phyloP scores from a whole-genome alignment of 2,113 vertebrate species.

The Bubo bubo region DNA sequence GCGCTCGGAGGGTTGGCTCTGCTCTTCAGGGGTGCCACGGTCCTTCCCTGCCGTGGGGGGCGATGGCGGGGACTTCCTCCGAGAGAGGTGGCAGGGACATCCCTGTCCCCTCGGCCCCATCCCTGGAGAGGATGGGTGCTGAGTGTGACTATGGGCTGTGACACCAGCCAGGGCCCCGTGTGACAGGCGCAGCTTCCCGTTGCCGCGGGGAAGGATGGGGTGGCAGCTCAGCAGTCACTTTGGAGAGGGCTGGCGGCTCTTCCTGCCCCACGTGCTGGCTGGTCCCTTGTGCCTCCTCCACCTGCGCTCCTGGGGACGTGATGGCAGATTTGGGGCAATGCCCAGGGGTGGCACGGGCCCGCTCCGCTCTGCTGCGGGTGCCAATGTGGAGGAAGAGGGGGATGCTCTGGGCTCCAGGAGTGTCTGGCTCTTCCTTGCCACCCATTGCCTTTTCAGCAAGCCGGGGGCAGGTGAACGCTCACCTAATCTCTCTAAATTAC shows the following conservation, averaged over 20 bases:
- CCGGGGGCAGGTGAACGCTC: not conserved
- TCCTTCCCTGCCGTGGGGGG: not conserved
- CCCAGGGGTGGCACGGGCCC: not conserved
- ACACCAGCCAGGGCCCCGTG: accelerated
- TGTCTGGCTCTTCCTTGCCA: not conserved
- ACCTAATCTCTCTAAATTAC: not conserved
- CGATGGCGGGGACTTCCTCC: not conserved
- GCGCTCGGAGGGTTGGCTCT: accelerated
- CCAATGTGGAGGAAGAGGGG: not conserved
- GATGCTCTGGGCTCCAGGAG: not conserved
- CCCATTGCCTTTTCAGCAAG: not conserved
- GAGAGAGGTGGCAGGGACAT: not conserved
- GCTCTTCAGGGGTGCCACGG: accelerated
- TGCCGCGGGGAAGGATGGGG: no score
- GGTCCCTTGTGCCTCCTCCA: not conserved
- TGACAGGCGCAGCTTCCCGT: not conserved
- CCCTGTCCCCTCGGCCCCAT: accelerated
- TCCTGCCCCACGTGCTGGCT: not conserved
- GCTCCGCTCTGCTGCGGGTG: not conserved
- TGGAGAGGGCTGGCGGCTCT: not conserved
- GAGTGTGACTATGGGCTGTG: not conserved
- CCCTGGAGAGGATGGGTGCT: not conserved
- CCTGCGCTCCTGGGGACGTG: accelerated
- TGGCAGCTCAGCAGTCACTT: not conserved
- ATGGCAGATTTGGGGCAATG: not conserved